phyloP scores from a whole-genome alignment of 1,140 invertebrate genomes.

The Sarcophaga bullata region DNA sequence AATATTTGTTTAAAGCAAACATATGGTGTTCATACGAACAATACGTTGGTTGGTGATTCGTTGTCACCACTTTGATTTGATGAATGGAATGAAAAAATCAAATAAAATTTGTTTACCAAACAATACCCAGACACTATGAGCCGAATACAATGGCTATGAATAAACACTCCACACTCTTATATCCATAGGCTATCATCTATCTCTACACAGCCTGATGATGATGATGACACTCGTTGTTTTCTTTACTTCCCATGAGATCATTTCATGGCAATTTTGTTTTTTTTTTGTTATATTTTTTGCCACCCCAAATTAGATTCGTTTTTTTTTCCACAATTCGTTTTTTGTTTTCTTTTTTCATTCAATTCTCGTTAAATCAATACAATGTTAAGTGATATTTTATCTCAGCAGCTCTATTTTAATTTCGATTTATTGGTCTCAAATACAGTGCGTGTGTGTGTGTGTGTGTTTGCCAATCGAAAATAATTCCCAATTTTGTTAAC shows the following conservation, averaged over 20 bases:
- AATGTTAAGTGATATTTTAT: conserved; percentile 16
- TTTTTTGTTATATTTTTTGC: neutral
- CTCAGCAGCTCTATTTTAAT: neutral
- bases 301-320: neutral
- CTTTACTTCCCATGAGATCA: conserved; percentile 13
- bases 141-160: no score
- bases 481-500: neutral
- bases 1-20: no score
- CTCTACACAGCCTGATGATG: no score
- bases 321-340: neutral
- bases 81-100: no score
- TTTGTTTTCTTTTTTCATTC: neutral
- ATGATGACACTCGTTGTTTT: neutral
- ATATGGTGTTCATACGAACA: no score
- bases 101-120: no score
- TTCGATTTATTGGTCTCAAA: no score
- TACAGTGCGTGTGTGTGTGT: neutral
- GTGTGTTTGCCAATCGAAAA: neutral
- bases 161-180: no score
- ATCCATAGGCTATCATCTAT: no score
- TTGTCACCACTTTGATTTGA: no score
- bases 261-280: neutral
- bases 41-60: no score
- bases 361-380: neutral
- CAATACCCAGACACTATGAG: no score